Base-by-base conservation (phyloP, 2,888 invertebrate species). In the Strigamia transsilvanica region DNA sequence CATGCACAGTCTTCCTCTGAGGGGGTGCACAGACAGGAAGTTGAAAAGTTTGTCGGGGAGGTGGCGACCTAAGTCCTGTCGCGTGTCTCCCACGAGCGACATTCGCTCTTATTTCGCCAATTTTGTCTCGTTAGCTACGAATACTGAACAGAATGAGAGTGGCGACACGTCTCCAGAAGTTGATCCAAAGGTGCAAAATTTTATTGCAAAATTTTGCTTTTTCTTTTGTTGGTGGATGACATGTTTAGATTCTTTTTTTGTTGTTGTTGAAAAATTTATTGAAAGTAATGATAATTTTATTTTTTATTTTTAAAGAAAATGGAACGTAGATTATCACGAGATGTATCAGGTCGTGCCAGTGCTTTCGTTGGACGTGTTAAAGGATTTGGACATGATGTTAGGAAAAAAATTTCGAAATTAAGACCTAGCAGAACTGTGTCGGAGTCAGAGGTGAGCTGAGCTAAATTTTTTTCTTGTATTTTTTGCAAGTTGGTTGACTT, bases 351-450 rank as follows among this genome's bases (percentile, higher is more conserved):
- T 23, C 38, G 82, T 27, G 73, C 82, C 23, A 80, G 82, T 61
- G 51, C 77, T 21, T 79, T 83, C 27, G 93, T 92, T 0, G 93
- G 93, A 21, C 92, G 93, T 88, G 93, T 93, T 34, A 90, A 93
- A 85, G 93, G 93, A 83, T 89, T 93, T 83, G 90, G 93, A 85
- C 92, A 93, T 89, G 93, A 93, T 87, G 93, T 93, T 83, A 93
- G 93, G 89, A 91, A 93, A 87, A 93, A 93, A 89, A 93, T 93
- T 86, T 93, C 93, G 83, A 91, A 93, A 86, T 88, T 93, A 87
- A 90, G 93, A 5, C 73, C 82, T 32, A 42, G 27, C 21, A 61
- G 82, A 32, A 79, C 81, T 34, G 79, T 34, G 66, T 80, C 82
- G 4, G 83, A 83, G 32, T 38, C 82, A 0, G 82, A 82, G 82